A percentile compares a stretch with the other conserved stretches of the same genome.
Conservation (phyloP, 2,888 invertebrate species). For the Hydropsyche betteni region DNA sequence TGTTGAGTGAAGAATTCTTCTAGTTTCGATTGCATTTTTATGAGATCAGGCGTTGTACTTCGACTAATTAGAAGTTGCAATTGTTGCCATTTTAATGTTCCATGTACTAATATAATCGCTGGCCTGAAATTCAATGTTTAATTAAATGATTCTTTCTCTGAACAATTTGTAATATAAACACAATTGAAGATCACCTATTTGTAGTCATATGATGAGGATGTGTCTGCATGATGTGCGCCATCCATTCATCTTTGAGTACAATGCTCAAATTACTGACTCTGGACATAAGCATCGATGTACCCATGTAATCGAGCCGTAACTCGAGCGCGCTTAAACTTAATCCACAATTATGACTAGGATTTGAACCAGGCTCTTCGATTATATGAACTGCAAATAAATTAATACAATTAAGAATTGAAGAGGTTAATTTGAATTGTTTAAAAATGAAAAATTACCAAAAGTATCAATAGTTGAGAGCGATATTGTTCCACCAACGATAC, state of each 20-base stretch:
- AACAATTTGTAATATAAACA: neutral
- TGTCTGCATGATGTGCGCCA: constrained; percentile 55
- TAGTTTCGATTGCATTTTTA: constrained; percentile 96
- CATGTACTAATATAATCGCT: constrained; percentile 91
- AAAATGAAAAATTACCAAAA: constrained; percentile 67
- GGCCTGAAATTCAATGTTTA: constrained; percentile 65
- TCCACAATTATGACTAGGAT: constrained; percentile 88
- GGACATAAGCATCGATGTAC: constrained; percentile 92
- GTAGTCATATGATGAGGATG: constrained; percentile 50
- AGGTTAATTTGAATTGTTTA: neutral
- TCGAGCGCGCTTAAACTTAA: constrained; percentile 86
- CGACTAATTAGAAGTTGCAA: constrained; percentile 96
- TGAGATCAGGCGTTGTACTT: constrained; percentile 94
- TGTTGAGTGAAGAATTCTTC: constrained; percentile 99
- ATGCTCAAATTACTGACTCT: constrained; percentile 85
- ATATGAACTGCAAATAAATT: constrained; percentile 74
- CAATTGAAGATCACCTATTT: constrained; percentile 43
- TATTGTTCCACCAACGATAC: constrained; percentile 96
- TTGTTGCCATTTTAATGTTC: constrained; percentile 92
- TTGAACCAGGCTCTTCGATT: constrained; percentile 87
- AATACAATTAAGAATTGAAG: neutral
- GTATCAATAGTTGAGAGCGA: constrained; percentile 90
- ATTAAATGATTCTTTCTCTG: neutral
- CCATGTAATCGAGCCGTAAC: constrained; percentile 96
- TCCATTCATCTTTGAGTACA: constrained; percentile 89